Evolutionary conservation across 2,888 invertebrate species (phyloP), one percentile per base, ranked within the genome.

Genomic region (Dynastes maya): DNA sequence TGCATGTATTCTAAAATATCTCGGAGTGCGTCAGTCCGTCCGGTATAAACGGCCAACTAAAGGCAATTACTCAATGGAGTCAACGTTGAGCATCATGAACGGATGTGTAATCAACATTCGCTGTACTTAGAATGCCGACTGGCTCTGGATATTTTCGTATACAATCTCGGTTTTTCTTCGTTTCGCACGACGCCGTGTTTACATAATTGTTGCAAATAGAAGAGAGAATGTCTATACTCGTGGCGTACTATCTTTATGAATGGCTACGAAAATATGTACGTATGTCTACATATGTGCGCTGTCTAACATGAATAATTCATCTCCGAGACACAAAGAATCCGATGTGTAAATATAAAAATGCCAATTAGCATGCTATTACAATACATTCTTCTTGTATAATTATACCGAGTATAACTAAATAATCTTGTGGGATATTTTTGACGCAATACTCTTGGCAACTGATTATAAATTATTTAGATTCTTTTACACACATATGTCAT

Each of bases 11-110:
- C 32, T 49, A 74, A 74, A 74, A 74, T 74, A 74, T 45, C 61
- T 27, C 72, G 45, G 45, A 45, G 45, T 74, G 72, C 72, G 72
- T 74, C 72, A 74, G 61, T 51, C 27, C 51, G 45, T 11, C n/a
- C 58, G 13, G 22, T 40, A 40, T 58, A 72, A n/a, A 40, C 58
- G 40, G 32, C 37, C 70, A 58, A 58, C 58, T 55, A 40, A 51
- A 58, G 58, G 58, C 58, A 72, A 40, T 74, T 74, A 74, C 22
- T 74, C 61, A 74, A 61, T 74, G 22, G 45, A 74, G 58, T 22
- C 40, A 13, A 68, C 68, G 49, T 51, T 68, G 51, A 51, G 29
- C 51, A 13, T 29, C 4, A 55, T 22, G n/a, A 55, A 22, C 16
- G 22, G 37, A 71, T 55, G 53, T 70, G 72, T 22, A 61, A 72